Evolutionary conservation across 2,888 invertebrate species (phyloP), one percentile per base, ranked within the genome.

Genomic region (Aricia artaxerxes): DNA sequence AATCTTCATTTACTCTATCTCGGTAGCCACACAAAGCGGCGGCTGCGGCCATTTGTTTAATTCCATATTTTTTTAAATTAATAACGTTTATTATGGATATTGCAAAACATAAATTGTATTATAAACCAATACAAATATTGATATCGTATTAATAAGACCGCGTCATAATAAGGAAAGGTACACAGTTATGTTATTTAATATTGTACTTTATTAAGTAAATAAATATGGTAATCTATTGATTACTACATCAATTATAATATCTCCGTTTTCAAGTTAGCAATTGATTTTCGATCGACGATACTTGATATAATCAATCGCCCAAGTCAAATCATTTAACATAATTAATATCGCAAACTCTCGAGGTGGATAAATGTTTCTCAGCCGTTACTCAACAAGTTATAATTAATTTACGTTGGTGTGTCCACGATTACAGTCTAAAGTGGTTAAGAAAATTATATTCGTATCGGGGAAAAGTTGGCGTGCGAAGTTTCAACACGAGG

Each of bases 371-470:
- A 76, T 76, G 57, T 13, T 49, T 31, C 31, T 35, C 44, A 35
- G 57, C 53, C 53, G 16, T 57, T 76, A 7, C 76, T 76, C 44
- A 53, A 53, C 76, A 76, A 76, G 76, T 76, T 76, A 57, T 57
- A 76, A 76, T 76, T 76, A 76, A 76, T 76, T 76, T 76, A 76
- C 53, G 57, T 53, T 57, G 57, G 53, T n/a, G 38, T 76, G 76
- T 76, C 76, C 76, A 13, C 57, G 76, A 76, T 57, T 76, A 76
- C 53, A 76, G 53, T 31, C 76, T 53, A 53, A 53, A 76, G 76
- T 53, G 31, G 76, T 53, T 35, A 53, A 57, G 76, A 76, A 76
- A 76, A 76, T 76, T 76, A 76, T 76, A 57, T 76, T 76, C 76
- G 76, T 53, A 35, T 35, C 6, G 76, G 35, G 76, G 24, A 24